Base-by-base conservation (phyloP, 2,888 invertebrate species). In the Prosopocoilus inquinatus region DNA sequence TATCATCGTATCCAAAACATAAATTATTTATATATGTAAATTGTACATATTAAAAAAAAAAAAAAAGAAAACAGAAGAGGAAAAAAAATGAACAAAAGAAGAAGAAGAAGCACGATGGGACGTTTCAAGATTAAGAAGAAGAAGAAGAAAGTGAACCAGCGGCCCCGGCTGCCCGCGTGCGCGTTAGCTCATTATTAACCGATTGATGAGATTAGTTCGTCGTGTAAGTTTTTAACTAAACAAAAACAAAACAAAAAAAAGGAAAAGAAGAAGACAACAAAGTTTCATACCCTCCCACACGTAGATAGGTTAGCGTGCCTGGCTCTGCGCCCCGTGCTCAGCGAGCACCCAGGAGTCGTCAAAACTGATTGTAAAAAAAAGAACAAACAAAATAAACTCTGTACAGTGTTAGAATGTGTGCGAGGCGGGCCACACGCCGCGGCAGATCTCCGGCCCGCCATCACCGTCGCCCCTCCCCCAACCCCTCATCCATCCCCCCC, bases 41-140 rank as follows among this genome's bases (percentile, higher is more conserved):
- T 74, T 74, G 74, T 74, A 74, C 67, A 74, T 73, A 73, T 71
- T 68, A 68, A 68, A 71, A 71, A 60, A 59, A 61, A 60, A 63
- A 62, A 54, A 57, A 55, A 58, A 57, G 54, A 49, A 54, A 53
- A 50, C 36, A 33, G 47, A 65, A 69, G 66, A 69, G 61, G 63
- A 66, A 57, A 53, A 53, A 67, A 66, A 60, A 64, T n/a, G 61
- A 58, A 60, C 62, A 64, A 61, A 63, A 63, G 64, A 66, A 67
- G 65, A 66, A 67, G 68, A 67, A 65, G 67, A 67, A 68, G 68
- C 65, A 64, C 65, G 64, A 67, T 28, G 61, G 66, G 68, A 67
- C 5, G 3, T 28, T 28, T 28, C 7, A 28, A 28, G 20, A n/a
- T n/a, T n/a, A n/a, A n/a, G n/a, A n/a, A n/a, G n/a, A n/a, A n/a